Evolutionary conservation across 2,888 invertebrate species (phyloP), one percentile per base, ranked within the genome.

Genomic region (Crepidodera aurea): DNA sequence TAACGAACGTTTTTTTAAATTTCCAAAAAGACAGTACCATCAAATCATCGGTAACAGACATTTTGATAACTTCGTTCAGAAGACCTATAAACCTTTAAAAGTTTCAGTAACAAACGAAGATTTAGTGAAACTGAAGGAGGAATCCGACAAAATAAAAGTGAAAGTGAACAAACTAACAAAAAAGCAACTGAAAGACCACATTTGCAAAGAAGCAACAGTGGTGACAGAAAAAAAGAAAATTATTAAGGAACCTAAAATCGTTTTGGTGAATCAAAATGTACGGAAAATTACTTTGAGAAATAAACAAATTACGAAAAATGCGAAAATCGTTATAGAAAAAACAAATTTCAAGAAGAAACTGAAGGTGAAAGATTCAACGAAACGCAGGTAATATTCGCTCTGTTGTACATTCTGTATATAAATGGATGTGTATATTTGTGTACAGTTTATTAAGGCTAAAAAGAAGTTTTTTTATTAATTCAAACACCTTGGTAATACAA

Each of bases 41-140:
- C 59, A 59, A 32, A 18, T 40, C n/a, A 8, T 19, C 6, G 50
- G 54, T 5, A 16, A 58, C 18, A 19, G 6, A 25, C 10, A 53
- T 15, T 54, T 18, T 25, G 13, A 40, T 19, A 12, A 37, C n/a
- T 62, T 54, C 40, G 15, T 50, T 12, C 12, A 25, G 0, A 54
- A 25, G 8, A 22, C 40, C n/a, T 62, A 54, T 22, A 55, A 59
- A 48, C 59, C 55, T 1, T 27, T 59, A 0, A 37, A 27, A 37
- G 44, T 63, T 13, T 8, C 22, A n/a, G 15, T 63, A 4, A 50
- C 12, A 27, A 63, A 53, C n/a, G 57, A 63, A n/a, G 25, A 63
- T 51, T 29, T 63, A 7, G 5, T n/a, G 1, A 22, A 27, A 13
- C 37, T 51, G n/a, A 51, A 56, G 32, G 48, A 27, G n/a, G 10